Conservation (phyloP, 2,888 invertebrate species). For the Aricia artaxerxes region DNA sequence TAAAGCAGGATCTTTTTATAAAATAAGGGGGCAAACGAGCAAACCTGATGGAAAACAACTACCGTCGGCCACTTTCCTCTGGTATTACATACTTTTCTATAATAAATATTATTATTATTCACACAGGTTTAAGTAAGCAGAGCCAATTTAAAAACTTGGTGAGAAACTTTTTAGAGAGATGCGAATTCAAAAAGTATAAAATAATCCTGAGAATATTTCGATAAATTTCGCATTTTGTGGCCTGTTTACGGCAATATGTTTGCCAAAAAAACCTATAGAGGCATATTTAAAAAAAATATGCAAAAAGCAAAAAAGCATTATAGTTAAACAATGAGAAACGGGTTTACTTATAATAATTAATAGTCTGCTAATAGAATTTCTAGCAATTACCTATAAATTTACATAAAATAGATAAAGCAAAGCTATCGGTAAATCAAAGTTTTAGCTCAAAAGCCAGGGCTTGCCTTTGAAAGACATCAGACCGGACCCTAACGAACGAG, state of each 20-base stretch:
- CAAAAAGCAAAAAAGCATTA: too few species aligned
- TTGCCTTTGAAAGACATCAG: constrained; percentile 54
- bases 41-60: too few species aligned
- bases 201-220: background rate
- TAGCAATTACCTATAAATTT: background rate
- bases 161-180: background rate
- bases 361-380: background rate
- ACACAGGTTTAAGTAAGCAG: background rate
- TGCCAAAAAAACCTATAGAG: background rate
- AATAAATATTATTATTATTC: background rate
- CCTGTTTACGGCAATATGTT: background rate
- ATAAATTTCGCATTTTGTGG: background rate
- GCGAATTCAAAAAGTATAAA: background rate
- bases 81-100: background rate
- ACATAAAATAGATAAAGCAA: background rate
- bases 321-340: too few species aligned
- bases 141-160: background rate
- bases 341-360: too few species aligned
- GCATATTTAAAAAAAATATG: background rate
- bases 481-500: constrained; percentile 48
- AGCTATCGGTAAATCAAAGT: constrained; percentile 50
- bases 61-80: background rate
- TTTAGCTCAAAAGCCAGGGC: constrained; percentile 63
- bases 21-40: too few species aligned
- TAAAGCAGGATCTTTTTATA: too few species aligned